These are phyloP conservation scores for Streptopelia turtur DNA, from an alignment of 2,797 vertebrate genomes.

Conservation along the genomic window DNA sequence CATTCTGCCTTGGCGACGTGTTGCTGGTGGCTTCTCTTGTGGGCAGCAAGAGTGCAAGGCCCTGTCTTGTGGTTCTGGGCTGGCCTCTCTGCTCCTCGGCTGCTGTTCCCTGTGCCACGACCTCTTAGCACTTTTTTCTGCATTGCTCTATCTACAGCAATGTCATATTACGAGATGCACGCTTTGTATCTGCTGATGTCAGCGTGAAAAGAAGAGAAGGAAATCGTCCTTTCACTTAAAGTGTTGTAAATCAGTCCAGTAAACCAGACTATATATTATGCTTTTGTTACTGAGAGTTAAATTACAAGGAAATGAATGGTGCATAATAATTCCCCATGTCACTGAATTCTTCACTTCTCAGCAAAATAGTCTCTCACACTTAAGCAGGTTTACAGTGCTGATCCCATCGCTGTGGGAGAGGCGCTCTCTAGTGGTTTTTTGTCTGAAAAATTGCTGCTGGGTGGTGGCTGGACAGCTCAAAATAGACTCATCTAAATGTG, in stretches of 20 bases:
- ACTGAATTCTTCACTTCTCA: conserved; percentile 58
- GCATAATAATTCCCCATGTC: conserved; percentile 75
- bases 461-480: neutral
- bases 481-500: neutral
- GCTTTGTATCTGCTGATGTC: conserved; percentile 69
- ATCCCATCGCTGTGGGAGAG: conserved; percentile 23
- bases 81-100: neutral
- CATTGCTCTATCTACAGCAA: neutral
- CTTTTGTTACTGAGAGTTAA: conserved; percentile 77
- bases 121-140: neutral
- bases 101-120: neutral
- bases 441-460: neutral
- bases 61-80: neutral
- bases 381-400: neutral
- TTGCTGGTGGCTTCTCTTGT: neutral
- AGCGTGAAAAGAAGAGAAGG: conserved; percentile 57
- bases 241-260: conserved; percentile 74
- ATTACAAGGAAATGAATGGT: conserved; percentile 78
- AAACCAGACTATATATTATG: conserved; percentile 74
- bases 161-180: neutral
- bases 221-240: conserved; percentile 70
- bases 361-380: neutral
- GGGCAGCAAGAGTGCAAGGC: neutral
- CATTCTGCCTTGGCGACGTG: neutral
- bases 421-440: conserved; percentile 73